phyloP scores from a whole-genome alignment of 92 coral and sea anemone species.

The Epizoanthus illoricatus region DNA sequence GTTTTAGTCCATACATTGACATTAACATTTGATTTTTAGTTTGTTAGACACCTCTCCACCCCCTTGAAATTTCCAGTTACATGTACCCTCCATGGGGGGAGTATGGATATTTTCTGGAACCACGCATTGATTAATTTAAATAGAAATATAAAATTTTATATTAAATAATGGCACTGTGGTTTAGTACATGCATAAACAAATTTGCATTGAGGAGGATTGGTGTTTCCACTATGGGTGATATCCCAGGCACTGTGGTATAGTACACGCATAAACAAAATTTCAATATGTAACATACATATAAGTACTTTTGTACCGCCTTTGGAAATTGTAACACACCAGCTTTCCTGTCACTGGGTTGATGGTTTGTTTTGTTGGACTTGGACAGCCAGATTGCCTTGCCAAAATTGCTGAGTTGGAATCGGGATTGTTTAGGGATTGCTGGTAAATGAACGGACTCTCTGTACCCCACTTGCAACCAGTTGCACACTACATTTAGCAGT shows the following conservation, averaged over 20 bases:
- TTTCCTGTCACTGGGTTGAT: conserved; percentile 41
- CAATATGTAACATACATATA: conserved; percentile 39
- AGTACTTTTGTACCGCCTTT: conserved; percentile 18
- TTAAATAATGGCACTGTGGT: too few species aligned
- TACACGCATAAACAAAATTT: conserved; percentile 35
- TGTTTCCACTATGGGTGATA: conserved; percentile 34
- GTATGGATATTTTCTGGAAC: too few species aligned
- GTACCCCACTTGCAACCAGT: conserved; percentile 47
- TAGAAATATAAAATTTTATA: too few species aligned
- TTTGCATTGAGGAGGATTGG: too few species aligned
- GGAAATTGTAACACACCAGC: conserved; percentile 46
- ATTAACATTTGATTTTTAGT: too few species aligned
- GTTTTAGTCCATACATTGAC: too few species aligned
- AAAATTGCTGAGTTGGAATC: conserved; percentile 13
- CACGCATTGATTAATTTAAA: too few species aligned
- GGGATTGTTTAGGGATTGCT: conserved; percentile 37
- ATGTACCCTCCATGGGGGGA: too few species aligned
- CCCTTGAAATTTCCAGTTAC: too few species aligned
- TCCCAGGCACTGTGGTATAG: conserved; percentile 40
- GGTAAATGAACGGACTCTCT: conserved; percentile 43
- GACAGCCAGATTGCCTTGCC: conserved; percentile 26
- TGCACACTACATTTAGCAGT: conserved; percentile 38
- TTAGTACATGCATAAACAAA: too few species aligned
- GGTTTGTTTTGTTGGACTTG: conserved; percentile 4
- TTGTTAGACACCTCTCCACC: too few species aligned